phyloP scores from a whole-genome alignment of 2,797 vertebrate species.

The Liparis tanakae region DNA sequence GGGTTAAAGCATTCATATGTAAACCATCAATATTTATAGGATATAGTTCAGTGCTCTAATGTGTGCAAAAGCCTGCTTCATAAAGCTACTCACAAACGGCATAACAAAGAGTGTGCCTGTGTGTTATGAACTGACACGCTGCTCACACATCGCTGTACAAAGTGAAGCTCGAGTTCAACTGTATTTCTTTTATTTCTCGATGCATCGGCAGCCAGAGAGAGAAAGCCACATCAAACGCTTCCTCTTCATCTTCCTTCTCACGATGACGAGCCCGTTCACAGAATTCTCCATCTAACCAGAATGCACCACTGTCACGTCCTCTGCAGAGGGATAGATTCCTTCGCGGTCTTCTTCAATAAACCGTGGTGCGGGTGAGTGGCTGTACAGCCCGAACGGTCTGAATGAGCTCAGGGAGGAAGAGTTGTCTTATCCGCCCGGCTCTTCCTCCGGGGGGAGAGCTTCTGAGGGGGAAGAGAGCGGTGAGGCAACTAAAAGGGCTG shows the following conservation, averaged over 20 bases:
- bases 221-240: not conserved
- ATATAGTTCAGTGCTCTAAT: not conserved
- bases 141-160: not conserved
- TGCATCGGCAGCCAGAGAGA: constrained; percentile 14
- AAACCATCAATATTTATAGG: constrained; percentile 53
- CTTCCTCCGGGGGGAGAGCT: constrained; percentile 19
- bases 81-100: constrained; percentile 10
- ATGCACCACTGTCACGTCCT: constrained; percentile 16
- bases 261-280: constrained; percentile 17
- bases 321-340: constrained; percentile 17
- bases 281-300: constrained; percentile 27
- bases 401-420: constrained; percentile 18
- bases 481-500: constrained; percentile 40
- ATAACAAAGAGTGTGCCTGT: no score
- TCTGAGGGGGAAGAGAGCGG: constrained; percentile 13
- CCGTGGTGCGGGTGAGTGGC: constrained; percentile 18
- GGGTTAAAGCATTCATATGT: constrained; percentile 2
- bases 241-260: not conserved
- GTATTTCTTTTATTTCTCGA: constrained; percentile 10
- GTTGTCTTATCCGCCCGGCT: constrained; percentile 35
- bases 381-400: constrained; percentile 1
- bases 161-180: constrained; percentile 7
- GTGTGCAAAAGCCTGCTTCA: not conserved
- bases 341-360: constrained; percentile 23
- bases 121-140: not conserved